These are phyloP conservation scores for Lepilemur ruficaudatus DNA, from an alignment of 2,797 vertebrate genomes.

Conservation along the genomic window DNA sequence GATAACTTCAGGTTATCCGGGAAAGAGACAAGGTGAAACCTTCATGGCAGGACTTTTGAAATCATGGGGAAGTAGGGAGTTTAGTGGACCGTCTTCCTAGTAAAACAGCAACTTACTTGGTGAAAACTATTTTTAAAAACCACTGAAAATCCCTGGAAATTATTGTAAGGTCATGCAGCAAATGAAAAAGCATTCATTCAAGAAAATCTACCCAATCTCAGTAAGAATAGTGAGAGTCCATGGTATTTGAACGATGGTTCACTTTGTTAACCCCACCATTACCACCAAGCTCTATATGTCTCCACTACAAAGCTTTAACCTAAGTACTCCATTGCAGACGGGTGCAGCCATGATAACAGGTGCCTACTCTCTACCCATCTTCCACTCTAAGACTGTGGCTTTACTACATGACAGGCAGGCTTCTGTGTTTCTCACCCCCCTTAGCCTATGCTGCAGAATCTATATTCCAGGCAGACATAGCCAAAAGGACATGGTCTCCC, in stretches of 20 bases:
- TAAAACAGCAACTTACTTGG: not conserved
- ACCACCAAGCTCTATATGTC: not conserved
- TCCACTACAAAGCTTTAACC: not conserved
- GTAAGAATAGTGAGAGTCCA: not conserved
- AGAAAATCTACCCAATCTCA: not conserved
- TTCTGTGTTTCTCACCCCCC: not conserved
- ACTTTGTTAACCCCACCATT: not conserved
- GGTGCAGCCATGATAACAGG: not conserved
- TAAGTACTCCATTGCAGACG: not conserved
- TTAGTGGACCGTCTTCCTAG: not conserved
- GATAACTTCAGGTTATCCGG: not conserved
- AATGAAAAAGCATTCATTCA: not conserved
- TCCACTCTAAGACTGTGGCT: not conserved
- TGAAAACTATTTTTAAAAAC: not conserved
- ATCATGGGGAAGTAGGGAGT: not conserved
- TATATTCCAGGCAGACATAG: not conserved
- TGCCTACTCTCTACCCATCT: not conserved
- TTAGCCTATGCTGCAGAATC: not conserved
- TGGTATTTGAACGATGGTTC: not conserved
- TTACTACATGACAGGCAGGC: not conserved
- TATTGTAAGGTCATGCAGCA: not conserved
- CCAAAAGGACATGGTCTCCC: not conserved
- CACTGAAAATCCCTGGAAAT: not conserved
- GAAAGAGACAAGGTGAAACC: not conserved
- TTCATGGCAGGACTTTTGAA: not conserved